Conservation (phyloP, 92 coral and sea anemone genomes). For the Phenganax subtilis region DNA sequence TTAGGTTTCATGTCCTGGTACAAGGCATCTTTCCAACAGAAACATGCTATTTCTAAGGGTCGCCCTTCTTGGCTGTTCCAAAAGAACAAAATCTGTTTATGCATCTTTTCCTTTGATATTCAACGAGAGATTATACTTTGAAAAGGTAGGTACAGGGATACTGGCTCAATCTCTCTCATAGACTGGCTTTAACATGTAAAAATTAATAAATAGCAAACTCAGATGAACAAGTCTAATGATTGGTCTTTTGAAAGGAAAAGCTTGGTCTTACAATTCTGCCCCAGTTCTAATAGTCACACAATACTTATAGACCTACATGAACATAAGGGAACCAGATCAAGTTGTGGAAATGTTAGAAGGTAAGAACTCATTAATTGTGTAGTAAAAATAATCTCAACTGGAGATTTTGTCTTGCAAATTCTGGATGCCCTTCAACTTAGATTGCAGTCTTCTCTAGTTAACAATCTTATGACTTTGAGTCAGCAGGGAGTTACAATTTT, state of each 20-base stretch:
- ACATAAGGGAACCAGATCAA: slow-evolving; percentile 78
- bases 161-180: too few relatives aligned
- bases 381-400: neutral
- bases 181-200: too few relatives aligned
- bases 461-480: too few relatives aligned
- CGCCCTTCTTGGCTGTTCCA: slow-evolving; percentile 65
- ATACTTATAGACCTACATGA: slow-evolving; percentile 60
- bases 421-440: too few relatives aligned
- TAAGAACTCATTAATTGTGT: slow-evolving; percentile 21
- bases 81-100: slow-evolving; percentile 88
- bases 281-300: too few relatives aligned
- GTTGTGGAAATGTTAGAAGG: slow-evolving; percentile 90
- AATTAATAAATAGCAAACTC: too few relatives aligned
- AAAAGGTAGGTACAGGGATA: slow-evolving; percentile 56
- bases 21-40: slow-evolving; percentile 86
- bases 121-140: slow-evolving; percentile 79
- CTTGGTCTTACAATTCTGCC: too few relatives aligned
- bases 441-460: too few relatives aligned
- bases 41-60: slow-evolving; percentile 81
- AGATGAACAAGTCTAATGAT: too few relatives aligned
- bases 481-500: too few relatives aligned
- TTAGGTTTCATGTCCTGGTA: slow-evolving; percentile 92
- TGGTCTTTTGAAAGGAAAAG: too few relatives aligned
- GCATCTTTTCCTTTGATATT: slow-evolving; percentile 87
- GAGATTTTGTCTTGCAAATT: neutral